Percentiles rank a stretch among this genome's conserved stretches.
These are phyloP conservation scores for Rhyacophila brunnea DNA, from an alignment of 1,140 invertebrate genomes.

Conservation along the genomic window DNA sequence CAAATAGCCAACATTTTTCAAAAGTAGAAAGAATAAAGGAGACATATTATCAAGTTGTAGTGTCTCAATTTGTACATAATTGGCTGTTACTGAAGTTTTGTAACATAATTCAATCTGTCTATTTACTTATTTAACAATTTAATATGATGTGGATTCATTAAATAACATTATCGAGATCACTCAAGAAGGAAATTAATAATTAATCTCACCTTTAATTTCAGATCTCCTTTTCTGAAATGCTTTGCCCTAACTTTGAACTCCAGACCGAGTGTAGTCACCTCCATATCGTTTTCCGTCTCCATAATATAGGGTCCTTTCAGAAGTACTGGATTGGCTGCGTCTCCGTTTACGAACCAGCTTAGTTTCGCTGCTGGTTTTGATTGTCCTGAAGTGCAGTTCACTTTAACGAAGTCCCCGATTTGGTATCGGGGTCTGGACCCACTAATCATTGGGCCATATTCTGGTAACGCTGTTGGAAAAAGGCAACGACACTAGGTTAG, in stretches of 20 bases:
- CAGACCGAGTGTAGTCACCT: constrained; percentile 68
- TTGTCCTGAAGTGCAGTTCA: constrained; percentile 80
- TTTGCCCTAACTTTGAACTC: constrained; percentile 72
- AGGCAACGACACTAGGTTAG: too few species aligned
- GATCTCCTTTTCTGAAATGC: constrained; percentile 78
- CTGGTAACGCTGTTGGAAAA: constrained; percentile 66
- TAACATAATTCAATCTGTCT: too few species aligned
- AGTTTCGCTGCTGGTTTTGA: constrained; percentile 82
- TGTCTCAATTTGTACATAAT: too few species aligned
- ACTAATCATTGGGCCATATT: constrained; percentile 77
- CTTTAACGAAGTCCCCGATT: constrained; percentile 74
- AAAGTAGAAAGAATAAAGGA: too few species aligned
- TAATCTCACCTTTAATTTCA: constrained; percentile 74
- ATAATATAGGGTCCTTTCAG: constrained; percentile 42
- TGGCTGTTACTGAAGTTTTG: too few species aligned
- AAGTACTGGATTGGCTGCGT: constrained; percentile 62
- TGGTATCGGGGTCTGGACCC: constrained; percentile 78
- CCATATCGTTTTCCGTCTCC: constrained; percentile 59
- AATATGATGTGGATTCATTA: too few species aligned
- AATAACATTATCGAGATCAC: too few species aligned
- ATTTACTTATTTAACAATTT: too few species aligned
- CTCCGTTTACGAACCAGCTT: constrained; percentile 85
- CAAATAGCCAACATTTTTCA: too few species aligned
- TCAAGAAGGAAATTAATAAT: too few species aligned
- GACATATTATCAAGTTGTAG: too few species aligned